These are phyloP conservation scores for Eulemur rufifrons DNA, from an alignment of 2,113 vertebrate species.

Conservation along the genomic window DNA sequence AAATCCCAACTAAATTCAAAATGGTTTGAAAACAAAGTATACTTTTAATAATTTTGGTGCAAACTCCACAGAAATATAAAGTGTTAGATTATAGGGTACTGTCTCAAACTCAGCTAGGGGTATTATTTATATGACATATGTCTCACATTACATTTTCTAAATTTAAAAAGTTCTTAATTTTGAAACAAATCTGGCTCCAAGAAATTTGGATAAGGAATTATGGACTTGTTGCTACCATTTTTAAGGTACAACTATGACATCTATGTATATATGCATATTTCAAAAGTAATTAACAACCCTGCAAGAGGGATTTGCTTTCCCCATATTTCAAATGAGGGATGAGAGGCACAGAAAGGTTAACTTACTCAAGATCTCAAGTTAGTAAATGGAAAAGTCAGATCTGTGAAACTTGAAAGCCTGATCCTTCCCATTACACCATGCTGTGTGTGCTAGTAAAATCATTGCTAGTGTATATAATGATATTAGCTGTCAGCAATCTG, in stretches of 20 bases:
- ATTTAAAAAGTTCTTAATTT: neutral
- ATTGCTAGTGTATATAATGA: neutral
- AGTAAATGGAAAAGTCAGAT: constrained; percentile 12
- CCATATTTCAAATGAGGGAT: neutral
- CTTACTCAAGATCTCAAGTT: neutral
- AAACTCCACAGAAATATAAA: neutral
- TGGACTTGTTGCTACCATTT: neutral
- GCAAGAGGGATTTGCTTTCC: neutral
- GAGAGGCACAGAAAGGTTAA: neutral
- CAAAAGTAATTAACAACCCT: neutral
- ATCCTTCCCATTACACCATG: neutral
- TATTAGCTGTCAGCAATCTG: neutral
- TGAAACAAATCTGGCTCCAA: neutral
- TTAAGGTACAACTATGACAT: neutral
- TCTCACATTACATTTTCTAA: neutral
- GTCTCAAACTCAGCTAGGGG: neutral
- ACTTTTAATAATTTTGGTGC: constrained; percentile 5
- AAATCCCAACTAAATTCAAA: neutral
- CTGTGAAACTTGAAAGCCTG: neutral
- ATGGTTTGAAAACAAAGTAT: neutral
- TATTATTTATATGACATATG: neutral
- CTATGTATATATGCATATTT: neutral
- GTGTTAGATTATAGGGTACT: neutral
- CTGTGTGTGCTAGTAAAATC: neutral
- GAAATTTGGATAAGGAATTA: neutral